These are phyloP conservation scores for Ips typographus DNA, from an alignment of 1,140 invertebrate species.

Conservation along the genomic window DNA sequence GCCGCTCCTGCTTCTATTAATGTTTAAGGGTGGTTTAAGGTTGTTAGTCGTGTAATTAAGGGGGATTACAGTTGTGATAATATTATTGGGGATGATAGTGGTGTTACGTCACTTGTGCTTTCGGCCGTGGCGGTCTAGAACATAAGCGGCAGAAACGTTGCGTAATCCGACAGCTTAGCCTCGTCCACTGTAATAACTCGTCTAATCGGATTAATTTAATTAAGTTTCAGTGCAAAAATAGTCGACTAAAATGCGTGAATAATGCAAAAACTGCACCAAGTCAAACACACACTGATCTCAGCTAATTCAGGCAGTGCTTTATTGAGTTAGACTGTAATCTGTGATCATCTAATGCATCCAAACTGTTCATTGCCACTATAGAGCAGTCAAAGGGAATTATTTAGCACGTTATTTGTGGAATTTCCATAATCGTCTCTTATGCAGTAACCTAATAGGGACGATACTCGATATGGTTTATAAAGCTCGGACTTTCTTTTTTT, in stretches of 20 bases:
- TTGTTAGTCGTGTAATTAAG: slow-evolving; percentile 38
- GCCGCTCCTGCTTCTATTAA: slow-evolving; percentile 29
- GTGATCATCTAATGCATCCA: slow-evolving; percentile 31
- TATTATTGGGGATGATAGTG: slow-evolving; percentile 38
- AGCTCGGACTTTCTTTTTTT: too few species aligned
- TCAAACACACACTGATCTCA: background rate
- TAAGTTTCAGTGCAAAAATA: background rate
- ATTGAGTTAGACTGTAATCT: slow-evolving; percentile 29
- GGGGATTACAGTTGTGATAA: slow-evolving; percentile 39
- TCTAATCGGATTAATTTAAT: background rate
- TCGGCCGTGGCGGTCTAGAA: background rate
- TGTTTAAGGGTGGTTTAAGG: slow-evolving; percentile 39
- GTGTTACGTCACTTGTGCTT: slow-evolving; percentile 33
- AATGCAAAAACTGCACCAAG: background rate
- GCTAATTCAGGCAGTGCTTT: slow-evolving; percentile 13
- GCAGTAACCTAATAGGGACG: too few species aligned
- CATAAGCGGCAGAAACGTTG: background rate
- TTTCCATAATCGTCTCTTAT: slow-evolving; percentile 24
- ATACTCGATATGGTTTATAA: background rate
- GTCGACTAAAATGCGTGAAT: background rate
- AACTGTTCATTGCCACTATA: slow-evolving; percentile 26
- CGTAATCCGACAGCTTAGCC: too few species aligned
- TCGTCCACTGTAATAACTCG: background rate
- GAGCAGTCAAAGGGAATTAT: slow-evolving; percentile 29
- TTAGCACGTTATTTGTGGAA: slow-evolving; percentile 26